A percentile compares a stretch with the other conserved stretches of the same genome.
Evolutionary conservation across 1,140 invertebrate genomes (phyloP).

Genomic region (Phthorimaea operculella): DNA sequence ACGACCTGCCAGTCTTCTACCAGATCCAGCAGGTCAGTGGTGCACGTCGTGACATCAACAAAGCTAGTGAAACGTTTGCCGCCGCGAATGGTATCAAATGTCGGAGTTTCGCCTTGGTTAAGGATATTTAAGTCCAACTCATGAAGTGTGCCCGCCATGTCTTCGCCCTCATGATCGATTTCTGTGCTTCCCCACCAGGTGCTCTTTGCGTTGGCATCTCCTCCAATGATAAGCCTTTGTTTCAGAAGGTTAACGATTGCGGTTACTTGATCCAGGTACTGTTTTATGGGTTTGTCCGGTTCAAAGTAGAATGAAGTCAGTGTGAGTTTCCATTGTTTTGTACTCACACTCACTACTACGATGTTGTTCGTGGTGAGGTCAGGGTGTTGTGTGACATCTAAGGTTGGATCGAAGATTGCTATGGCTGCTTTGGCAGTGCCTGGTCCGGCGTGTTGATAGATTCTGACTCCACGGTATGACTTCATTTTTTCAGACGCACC

Average conservation of each 20-base stretch:
- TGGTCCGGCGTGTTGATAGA: constrained; percentile 7
- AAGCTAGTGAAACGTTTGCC: neutral
- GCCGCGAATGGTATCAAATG: neutral
- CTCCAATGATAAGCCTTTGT: neutral
- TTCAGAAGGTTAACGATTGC: neutral
- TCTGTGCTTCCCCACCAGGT: constrained; percentile 5
- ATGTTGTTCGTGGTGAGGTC: constrained; percentile 9
- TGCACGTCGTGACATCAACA: constrained; percentile 8
- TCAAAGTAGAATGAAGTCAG: constrained; percentile 10
- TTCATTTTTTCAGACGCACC: neutral
- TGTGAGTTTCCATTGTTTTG: neutral
- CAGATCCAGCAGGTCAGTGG: neutral
- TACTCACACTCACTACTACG: neutral
- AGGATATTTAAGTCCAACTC: constrained; percentile 10
- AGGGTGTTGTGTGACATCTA: constrained; percentile 6
- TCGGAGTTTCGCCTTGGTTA: neutral
- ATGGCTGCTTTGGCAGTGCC: constrained; percentile 14
- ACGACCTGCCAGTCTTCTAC: neutral
- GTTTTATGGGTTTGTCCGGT: constrained; percentile 5
- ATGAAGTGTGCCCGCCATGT: neutral
- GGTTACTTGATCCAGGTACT: constrained; percentile 8
- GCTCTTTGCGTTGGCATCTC: constrained; percentile 9
- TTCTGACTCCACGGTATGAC: neutral
- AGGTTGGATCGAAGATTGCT: constrained; percentile 8
- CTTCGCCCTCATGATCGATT: constrained; percentile 9